Evolutionary conservation across 2,888 invertebrate genomes (phyloP).

Genomic region (Parnassius apollo): DNA sequence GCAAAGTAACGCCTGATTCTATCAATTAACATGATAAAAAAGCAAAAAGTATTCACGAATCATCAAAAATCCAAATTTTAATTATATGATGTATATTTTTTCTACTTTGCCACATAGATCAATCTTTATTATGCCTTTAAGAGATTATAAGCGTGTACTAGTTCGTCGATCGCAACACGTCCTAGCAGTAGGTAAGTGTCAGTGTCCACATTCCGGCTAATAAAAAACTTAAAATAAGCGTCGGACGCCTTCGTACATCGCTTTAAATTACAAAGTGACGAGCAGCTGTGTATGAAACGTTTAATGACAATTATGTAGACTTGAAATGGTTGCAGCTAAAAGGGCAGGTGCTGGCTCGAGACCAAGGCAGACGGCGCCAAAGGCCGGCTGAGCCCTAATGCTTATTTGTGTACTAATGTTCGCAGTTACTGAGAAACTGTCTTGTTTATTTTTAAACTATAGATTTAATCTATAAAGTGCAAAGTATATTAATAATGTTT

Average conservation of each 20-base stretch:
- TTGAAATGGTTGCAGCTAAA: slow-evolving; percentile 10
- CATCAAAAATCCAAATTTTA: too few species aligned
- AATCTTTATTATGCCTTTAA: background rate
- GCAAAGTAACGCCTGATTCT: too few species aligned
- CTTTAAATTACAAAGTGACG: background rate
- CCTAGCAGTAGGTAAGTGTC: slow-evolving; percentile 5
- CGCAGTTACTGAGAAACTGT: background rate
- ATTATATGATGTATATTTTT: too few species aligned
- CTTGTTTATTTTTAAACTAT: too few species aligned
- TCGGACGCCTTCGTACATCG: background rate
- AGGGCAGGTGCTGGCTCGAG: slow-evolving; percentile 21
- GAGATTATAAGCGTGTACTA: background rate
- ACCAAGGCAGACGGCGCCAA: slow-evolving; percentile 30
- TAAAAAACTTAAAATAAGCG: slow-evolving; percentile 3
- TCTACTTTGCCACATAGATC: background rate
- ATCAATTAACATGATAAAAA: too few species aligned
- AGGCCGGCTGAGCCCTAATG: slow-evolving; percentile 18
- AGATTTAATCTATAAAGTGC: too few species aligned
- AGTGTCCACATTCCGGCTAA: slow-evolving; percentile 1
- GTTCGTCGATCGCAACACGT: slow-evolving; percentile 5
- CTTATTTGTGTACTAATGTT: slow-evolving; percentile 5
- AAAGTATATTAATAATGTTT: too few species aligned
- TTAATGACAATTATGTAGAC: slow-evolving; percentile 10
- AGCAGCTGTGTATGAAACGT: slow-evolving; percentile 1
- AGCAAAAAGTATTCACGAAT: too few species aligned